Evolutionary conservation across 2,888 invertebrate genomes (phyloP).

Genomic region (Drosophila leonis): DNA sequence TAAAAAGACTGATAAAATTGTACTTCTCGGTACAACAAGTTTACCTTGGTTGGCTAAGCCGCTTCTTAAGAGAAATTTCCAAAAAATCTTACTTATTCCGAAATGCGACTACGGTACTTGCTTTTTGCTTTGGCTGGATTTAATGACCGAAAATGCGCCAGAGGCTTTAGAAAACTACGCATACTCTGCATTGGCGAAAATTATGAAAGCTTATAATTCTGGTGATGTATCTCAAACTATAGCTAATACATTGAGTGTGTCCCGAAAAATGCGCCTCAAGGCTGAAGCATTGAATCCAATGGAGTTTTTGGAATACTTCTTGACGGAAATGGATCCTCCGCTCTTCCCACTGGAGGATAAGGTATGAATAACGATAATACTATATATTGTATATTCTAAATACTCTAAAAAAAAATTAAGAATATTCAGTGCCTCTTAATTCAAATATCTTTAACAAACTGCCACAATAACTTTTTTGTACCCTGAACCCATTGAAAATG

Average conservation of each 20-base stretch:
- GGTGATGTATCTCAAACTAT: slow-evolving; percentile 84
- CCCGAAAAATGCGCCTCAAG: slow-evolving; percentile 73
- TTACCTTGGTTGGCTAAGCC: slow-evolving; percentile 86
- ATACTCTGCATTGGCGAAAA: slow-evolving; percentile 80
- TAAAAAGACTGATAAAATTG: slow-evolving; percentile 86
- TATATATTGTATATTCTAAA: not conserved
- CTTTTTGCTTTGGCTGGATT: slow-evolving; percentile 78
- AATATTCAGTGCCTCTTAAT: too few relatives aligned
- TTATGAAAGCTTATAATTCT: slow-evolving; percentile 78
- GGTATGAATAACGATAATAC: slow-evolving; percentile 49
- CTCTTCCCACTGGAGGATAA: slow-evolving; percentile 75
- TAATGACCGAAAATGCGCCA: slow-evolving; percentile 69
- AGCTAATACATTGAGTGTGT: slow-evolving; percentile 67
- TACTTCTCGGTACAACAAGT: slow-evolving; percentile 86
- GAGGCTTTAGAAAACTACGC: slow-evolving; percentile 66
- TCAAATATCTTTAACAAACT: too few relatives aligned
- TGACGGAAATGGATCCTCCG: slow-evolving; percentile 62
- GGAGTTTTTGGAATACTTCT: slow-evolving; percentile 81
- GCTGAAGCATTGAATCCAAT: slow-evolving; percentile 62
- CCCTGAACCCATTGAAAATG: too few relatives aligned
- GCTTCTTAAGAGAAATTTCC: slow-evolving; percentile 78
- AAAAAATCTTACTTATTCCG: slow-evolving; percentile 82
- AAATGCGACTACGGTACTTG: slow-evolving; percentile 83
- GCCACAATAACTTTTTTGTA: too few relatives aligned
- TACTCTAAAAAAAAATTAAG: too few relatives aligned